Conservation (phyloP, 2,113 vertebrate species). For the Rattus rattus region DNA sequence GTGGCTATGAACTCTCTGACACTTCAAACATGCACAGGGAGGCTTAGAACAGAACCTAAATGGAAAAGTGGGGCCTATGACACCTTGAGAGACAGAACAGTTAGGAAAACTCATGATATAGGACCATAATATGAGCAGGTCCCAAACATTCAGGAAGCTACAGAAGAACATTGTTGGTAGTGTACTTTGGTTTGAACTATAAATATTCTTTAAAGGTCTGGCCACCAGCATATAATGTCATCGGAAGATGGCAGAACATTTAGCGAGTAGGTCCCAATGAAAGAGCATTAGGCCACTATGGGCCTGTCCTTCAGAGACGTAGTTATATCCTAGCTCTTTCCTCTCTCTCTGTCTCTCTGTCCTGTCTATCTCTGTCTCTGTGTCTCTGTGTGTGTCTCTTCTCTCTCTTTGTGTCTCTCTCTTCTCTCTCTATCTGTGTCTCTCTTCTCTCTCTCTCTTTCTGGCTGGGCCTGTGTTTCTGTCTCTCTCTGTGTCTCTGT, state of each 20-base stretch:
- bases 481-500: too few species aligned
- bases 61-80: neutral
- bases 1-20: neutral
- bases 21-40: neutral
- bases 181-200: neutral
- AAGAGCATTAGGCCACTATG: neutral
- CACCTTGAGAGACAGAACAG: neutral
- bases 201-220: neutral
- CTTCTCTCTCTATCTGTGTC: neutral
- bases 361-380: neutral
- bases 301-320: neutral
- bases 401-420: too few species aligned
- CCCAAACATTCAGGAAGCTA: too few species aligned
- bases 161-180: neutral
- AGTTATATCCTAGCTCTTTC: neutral
- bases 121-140: neutral
- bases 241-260: neutral
- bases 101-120: rapidly evolving
- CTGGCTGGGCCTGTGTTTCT: too few species aligned
- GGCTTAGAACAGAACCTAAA: neutral
- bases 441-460: too few species aligned
- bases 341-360: neutral
- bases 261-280: neutral
- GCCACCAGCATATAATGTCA: neutral
- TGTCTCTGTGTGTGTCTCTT: neutral